Evolutionary conservation across 2,797 vertebrate species (phyloP), one percentile per base, ranked within the genome.

Genomic region (Alcedo atthis): DNA sequence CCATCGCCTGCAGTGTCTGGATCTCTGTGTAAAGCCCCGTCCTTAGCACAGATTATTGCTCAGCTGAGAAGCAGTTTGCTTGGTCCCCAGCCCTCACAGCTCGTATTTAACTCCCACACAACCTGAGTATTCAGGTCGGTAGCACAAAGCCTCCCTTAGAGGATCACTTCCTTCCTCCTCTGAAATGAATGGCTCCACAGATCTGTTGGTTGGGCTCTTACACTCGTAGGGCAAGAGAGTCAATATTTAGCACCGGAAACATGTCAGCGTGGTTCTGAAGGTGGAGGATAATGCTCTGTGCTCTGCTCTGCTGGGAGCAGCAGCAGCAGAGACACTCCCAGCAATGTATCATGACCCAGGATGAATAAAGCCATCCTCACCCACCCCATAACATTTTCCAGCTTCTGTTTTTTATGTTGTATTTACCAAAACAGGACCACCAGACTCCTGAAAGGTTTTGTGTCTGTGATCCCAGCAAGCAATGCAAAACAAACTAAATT

Each of bases 401-500:
- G 87, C 87, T 97, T 96, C 88, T 85, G 37, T 93, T 92, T 79
- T 74, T 83, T 94, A 85, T 78, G 81, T 75, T 48, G 69, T 87
- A 90, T 93, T 93, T 85, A 93, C 63, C 6, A 17, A 94, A 91
- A 90, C 7, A 80, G 93, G 85, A 94, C 71, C 81, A 93, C 87
- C 85, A 90, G 74, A 96, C 91, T 96, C 94, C 89, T 94, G 80
- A 94, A 95, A 95, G 68, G 62, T 69, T 88, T 94, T 57, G 17
- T 81, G 95, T 95, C 67, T 92, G 92, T 95, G 94, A 90, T 97
- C 81, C 81, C 3, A 8, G 64, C 85, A 90, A 96, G 85, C 28
- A 85, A 95, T 85, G 91, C 88, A 96, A 93, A 93, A 71, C 62
- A 95, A 96, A 92, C 90, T 80, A 85, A 94, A 90, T 85, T 77